Evolutionary conservation across 2,797 vertebrate genomes (phyloP).

Genomic region (Distichodus sexfasciatus): DNA sequence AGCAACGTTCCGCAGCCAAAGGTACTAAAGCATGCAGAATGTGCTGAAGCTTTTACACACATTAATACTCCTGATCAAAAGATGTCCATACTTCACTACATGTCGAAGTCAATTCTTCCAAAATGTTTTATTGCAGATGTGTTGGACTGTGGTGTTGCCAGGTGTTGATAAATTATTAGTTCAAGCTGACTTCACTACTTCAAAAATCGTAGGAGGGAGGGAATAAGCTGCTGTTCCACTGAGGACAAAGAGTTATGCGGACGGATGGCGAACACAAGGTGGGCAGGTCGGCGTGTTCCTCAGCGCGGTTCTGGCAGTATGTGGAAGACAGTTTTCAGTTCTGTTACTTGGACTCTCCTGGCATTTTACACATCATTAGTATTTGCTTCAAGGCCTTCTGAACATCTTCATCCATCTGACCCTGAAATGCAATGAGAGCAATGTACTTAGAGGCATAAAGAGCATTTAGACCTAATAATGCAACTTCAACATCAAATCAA

Average conservation of each 20-base stretch:
- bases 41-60: conserved; percentile 22
- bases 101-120: too few relatives aligned
- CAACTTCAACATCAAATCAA: too few relatives aligned
- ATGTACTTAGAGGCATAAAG: too few relatives aligned
- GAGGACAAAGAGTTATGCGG: conserved; percentile 29
- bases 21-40: not conserved
- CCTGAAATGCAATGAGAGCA: conserved; percentile 67
- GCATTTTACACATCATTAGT: conserved; percentile 95
- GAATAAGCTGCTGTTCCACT: not conserved
- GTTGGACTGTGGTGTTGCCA: too few relatives aligned
- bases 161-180: too few relatives aligned
- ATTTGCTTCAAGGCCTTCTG: conserved; percentile 98
- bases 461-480: too few relatives aligned
- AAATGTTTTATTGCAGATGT: too few relatives aligned
- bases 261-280: conserved; percentile 36
- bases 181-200: too few relatives aligned
- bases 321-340: conserved; percentile 30
- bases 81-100: too few relatives aligned
- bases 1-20: conserved; percentile 35
- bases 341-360: conserved; percentile 84
- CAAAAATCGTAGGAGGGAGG: not conserved
- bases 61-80: not conserved
- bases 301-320: conserved; percentile 30
- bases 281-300: conserved; percentile 13
- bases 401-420: conserved; percentile 99